Evolutionary conservation across 1,140 invertebrate genomes (phyloP), one percentile per base, ranked within the genome.

Genomic region (Macrobrachium nipponense): DNA sequence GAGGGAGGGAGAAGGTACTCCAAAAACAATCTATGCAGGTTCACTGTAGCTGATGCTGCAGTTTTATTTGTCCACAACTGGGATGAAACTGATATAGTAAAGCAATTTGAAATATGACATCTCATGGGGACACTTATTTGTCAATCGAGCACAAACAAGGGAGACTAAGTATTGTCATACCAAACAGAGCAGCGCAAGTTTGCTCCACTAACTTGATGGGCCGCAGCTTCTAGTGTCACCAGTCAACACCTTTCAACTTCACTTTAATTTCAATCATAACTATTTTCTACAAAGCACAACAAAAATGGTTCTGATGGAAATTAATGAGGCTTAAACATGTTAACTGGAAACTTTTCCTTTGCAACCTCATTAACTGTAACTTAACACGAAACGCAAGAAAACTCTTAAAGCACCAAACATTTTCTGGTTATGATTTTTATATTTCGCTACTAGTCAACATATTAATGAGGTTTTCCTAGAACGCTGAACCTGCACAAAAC

Each of bases 171-270:
- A 27, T 23, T 70, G 15, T 27, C 36, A n/a, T n/a, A 80, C 60
- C 62, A 66, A 6, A 66, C 61, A 80, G 60, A 79, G 77, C 58
- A 80, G 78, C 60, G 62, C 78, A 66, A 75, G 61, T 73, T 61
- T 83, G 68, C 72, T 83, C 82, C 68, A 77, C 82, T 77, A 76
- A 72, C 82, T 83, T 83, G 82, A 76, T 83, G 72, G 82, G 82
- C 75, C 82, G 72, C 80, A 83, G 82, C 73, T 77, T 62, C 61
- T 75, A 83, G 59, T 62, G 72, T 66, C 75, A 64, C 73, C 68
- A 64, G 82, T 76, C 82, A 75, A 76, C 51, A 75, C 76, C 70
- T 62, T 73, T 7, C 23, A 61, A 73, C 61, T 61, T 64, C 61
- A 61, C 61, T 61, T 76, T 62, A 43, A 62, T 58, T 76, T 61